phyloP scores from a whole-genome alignment of 1,140 invertebrate species.

The Drosophila micromelanica region DNA sequence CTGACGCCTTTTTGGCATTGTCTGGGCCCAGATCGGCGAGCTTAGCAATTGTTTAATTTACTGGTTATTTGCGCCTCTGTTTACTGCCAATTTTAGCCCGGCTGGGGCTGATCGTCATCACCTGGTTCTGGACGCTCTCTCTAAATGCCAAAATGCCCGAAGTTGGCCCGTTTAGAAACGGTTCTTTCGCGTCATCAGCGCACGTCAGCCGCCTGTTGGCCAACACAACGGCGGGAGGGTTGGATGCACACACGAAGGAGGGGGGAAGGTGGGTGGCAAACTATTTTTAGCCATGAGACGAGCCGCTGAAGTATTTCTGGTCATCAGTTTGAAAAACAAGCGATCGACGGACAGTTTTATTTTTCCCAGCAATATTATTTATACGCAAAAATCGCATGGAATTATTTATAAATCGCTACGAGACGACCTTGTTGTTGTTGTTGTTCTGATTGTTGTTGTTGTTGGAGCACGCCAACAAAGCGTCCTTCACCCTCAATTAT shows the following conservation, averaged over 20 bases:
- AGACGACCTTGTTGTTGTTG: conserved; percentile 71
- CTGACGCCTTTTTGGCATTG: conserved; percentile 43
- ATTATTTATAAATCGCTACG: conserved; percentile 72
- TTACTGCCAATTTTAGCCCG: conserved; percentile 54
- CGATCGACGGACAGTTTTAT: conserved; percentile 60
- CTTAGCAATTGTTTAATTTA: conserved; percentile 33
- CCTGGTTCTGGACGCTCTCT: conserved; percentile 54
- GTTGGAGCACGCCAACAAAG: conserved; percentile 64
- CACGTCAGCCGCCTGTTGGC: conserved; percentile 60
- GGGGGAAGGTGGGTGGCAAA: conserved; percentile 8
- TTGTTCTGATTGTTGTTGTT: conserved; percentile 35
- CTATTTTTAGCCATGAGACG: conserved; percentile 78
- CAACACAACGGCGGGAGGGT: background rate
- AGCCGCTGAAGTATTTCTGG: conserved; percentile 76
- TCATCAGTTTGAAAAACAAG: conserved; percentile 69
- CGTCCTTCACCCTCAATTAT: conserved; percentile 77
- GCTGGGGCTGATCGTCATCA: conserved; percentile 56
- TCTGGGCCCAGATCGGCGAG: conserved; percentile 41
- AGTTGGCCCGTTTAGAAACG: conserved; percentile 62
- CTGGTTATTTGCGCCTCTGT: conserved; percentile 23
- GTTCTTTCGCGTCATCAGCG: conserved; percentile 67
- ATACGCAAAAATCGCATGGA: conserved; percentile 70
- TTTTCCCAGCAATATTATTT: conserved; percentile 75
- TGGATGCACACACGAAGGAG: too few relatives aligned
- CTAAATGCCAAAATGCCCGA: conserved; percentile 14